These are phyloP conservation scores for Ligdia adustata DNA, from an alignment of 2,888 invertebrate genomes.

Conservation along the genomic window DNA sequence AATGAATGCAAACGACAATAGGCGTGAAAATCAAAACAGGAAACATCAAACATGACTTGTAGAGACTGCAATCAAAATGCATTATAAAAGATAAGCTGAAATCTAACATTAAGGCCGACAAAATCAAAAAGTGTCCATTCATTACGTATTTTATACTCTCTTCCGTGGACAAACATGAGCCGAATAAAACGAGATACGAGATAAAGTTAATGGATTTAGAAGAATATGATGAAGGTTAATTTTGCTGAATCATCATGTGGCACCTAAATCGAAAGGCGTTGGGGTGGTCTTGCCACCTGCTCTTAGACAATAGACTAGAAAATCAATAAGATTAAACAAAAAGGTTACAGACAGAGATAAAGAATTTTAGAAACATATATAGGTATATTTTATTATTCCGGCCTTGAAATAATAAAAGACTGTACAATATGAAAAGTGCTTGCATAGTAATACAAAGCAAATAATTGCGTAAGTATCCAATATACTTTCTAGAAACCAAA, in stretches of 20 bases:
- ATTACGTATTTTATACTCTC: constrained; percentile 20
- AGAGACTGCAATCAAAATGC: constrained; percentile 4
- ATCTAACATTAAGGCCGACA: constrained; percentile 11
- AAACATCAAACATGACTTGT: constrained; percentile 14
- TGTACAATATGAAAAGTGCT: too few relatives aligned
- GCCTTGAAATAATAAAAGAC: too few relatives aligned
- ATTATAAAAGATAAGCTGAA: constrained; percentile 16
- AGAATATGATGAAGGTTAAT: constrained; percentile 20
- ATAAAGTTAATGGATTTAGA: constrained; percentile 21
- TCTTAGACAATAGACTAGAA: constrained; percentile 6
- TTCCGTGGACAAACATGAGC: constrained; percentile 17
- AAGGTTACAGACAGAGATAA: background rate
- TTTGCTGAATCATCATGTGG: constrained; percentile 19
- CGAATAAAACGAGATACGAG: constrained; percentile 20
- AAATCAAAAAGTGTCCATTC: constrained; percentile 9
- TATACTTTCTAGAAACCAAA: too few relatives aligned
- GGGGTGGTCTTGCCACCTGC: constrained; percentile 19
- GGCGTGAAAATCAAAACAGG: constrained; percentile 13
- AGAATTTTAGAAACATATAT: too few relatives aligned
- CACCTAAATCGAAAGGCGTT: constrained; percentile 18
- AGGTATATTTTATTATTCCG: too few relatives aligned
- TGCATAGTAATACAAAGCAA: too few relatives aligned
- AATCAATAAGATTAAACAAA: constrained; percentile 12
- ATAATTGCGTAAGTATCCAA: too few relatives aligned
- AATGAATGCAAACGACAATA: constrained; percentile 3